Percentiles rank a stretch among this genome's conserved stretches.
Evolutionary conservation across 2,797 vertebrate genomes (phyloP).

Genomic region (Tarsius wallacei): DNA sequence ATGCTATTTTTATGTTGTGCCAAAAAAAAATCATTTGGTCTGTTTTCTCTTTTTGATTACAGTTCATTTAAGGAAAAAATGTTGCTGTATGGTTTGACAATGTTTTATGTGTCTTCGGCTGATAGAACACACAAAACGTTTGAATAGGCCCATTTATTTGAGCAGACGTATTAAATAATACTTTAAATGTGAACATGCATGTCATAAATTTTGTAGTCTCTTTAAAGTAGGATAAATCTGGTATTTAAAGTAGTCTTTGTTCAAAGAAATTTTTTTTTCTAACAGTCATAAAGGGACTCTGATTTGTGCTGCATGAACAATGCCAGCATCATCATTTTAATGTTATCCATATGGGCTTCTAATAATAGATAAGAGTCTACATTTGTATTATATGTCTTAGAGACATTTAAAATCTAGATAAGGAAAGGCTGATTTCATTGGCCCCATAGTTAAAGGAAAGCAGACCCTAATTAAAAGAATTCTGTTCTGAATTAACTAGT

Average conservation of each 20-base stretch:
- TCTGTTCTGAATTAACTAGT: constrained; percentile 94
- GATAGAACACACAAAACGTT: constrained; percentile 90
- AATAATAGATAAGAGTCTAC: constrained; percentile 93
- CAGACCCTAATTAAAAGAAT: constrained; percentile 94
- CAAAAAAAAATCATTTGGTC: constrained; percentile 81
- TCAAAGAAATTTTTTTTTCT: constrained; percentile 89
- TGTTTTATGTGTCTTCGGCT: constrained; percentile 89
- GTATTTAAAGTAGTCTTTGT: constrained; percentile 91
- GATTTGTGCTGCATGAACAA: constrained; percentile 91
- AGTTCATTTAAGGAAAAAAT: constrained; percentile 89
- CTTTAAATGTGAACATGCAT: constrained; percentile 90
- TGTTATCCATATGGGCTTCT: constrained; percentile 96
- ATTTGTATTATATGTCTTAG: constrained; percentile 92
- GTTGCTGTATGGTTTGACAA: constrained; percentile 87
- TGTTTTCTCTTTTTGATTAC: constrained; percentile 90
- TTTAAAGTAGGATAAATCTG: constrained; percentile 90
- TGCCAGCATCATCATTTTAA: constrained; percentile 95
- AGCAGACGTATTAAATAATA: constrained; percentile 91
- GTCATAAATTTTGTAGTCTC: constrained; percentile 90
- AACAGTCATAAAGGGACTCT: constrained; percentile 89
- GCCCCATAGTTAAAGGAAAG: constrained; percentile 92
- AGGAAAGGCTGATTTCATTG: constrained; percentile 92
- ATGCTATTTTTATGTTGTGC: constrained; percentile 85
- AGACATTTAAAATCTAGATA: constrained; percentile 93
- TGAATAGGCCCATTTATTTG: constrained; percentile 91